Evolutionary conservation across 37 sponge, comb jelly and placozoan species (phyloP).

Genomic region (Aphrocallistes beatrix): DNA sequence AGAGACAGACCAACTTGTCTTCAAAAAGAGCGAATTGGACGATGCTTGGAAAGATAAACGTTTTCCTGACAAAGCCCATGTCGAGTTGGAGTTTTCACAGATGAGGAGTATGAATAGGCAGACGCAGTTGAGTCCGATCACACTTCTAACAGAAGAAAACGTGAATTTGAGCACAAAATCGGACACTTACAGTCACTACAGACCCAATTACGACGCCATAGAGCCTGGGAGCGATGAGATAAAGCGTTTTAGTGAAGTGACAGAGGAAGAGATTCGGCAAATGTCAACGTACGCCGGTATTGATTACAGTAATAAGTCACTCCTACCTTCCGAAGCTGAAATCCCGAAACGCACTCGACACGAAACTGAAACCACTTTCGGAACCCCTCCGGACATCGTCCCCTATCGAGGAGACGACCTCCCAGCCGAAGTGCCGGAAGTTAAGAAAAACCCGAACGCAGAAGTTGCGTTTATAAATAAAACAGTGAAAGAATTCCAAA

Average conservation of each 20-base stretch:
- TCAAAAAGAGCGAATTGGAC: conserved; percentile 74
- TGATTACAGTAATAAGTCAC: conserved; percentile 3
- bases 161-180: not conserved
- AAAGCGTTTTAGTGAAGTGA: not conserved
- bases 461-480: not conserved
- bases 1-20: conserved; percentile 60
- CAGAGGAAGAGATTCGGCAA: not conserved
- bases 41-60: conserved; percentile 79
- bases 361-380: not conserved
- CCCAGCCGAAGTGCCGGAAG: not conserved
- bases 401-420: conserved; percentile 15
- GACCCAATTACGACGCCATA: not conserved
- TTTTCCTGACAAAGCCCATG: conserved; percentile 48
- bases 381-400: not conserved
- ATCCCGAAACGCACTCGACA: not conserved
- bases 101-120: not conserved
- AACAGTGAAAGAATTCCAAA: not conserved
- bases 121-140: not conserved
- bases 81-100: conserved; percentile 60
- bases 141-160: not conserved
- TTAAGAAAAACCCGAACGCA: not conserved
- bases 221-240: not conserved
- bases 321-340: not conserved
- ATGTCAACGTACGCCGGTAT: not conserved
- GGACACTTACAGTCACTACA: not conserved